A percentile compares a stretch with the other conserved stretches of the same genome.
phyloP scores from a whole-genome alignment of 2,113 vertebrate species.

The Callaeas wilsoni region DNA sequence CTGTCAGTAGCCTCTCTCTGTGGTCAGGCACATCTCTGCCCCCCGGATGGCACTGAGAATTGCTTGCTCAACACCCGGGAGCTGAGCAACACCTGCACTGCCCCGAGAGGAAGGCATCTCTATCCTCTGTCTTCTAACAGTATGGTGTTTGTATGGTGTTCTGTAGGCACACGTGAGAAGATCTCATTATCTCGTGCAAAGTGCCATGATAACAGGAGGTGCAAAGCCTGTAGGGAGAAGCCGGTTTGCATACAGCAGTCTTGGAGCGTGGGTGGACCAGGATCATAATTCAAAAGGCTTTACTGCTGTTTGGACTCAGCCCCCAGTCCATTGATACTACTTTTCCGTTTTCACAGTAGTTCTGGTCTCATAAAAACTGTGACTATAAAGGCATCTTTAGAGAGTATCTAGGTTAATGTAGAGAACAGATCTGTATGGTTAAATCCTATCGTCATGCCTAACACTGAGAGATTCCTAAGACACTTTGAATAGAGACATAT shows the following conservation, averaged over 20 bases:
- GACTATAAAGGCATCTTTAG: background rate
- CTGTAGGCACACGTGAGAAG: background rate
- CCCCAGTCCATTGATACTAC: background rate
- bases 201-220: background rate
- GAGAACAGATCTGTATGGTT: background rate
- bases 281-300: background rate
- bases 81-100: background rate
- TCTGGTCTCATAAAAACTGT: background rate
- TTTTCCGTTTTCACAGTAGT: background rate
- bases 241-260: background rate
- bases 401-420: background rate
- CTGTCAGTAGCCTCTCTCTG: background rate
- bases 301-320: background rate
- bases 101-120: background rate
- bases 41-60: accelerated
- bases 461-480: background rate
- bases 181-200: background rate
- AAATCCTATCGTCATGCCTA: background rate
- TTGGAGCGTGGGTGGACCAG: background rate
- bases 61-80: background rate
- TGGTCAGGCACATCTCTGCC: no score
- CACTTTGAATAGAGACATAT: background rate
- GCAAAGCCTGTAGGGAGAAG: background rate
- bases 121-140: background rate
- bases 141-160: background rate